phyloP scores from a whole-genome alignment of 2,113 vertebrate species.

The Dermatemys mawii region DNA sequence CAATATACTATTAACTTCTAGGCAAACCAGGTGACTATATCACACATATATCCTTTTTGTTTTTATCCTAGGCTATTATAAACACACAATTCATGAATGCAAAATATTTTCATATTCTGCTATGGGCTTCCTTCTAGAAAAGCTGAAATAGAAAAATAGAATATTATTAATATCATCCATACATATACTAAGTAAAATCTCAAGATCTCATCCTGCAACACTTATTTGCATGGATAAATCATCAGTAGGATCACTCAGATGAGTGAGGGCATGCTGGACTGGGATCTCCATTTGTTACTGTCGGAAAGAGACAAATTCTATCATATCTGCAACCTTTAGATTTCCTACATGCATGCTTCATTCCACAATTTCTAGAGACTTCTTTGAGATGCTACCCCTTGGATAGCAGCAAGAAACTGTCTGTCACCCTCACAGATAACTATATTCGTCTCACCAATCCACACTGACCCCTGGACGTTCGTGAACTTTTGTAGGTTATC shows the following conservation, averaged over 20 bases:
- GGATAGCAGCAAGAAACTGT: neutral
- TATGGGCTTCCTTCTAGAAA: neutral
- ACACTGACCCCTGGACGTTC: neutral
- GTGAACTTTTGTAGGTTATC: neutral
- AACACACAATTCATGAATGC: neutral
- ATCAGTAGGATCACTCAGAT: neutral
- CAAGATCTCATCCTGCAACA: neutral
- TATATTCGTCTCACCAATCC: neutral
- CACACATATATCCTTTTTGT: neutral
- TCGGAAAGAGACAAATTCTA: neutral
- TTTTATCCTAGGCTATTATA: neutral
- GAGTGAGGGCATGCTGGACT: neutral
- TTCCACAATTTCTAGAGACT: neutral
- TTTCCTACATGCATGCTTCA: neutral
- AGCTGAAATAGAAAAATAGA: neutral
- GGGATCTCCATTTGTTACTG: neutral
- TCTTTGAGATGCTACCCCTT: neutral
- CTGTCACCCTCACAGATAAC: neutral
- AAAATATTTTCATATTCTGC: neutral
- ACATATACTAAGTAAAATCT: neutral
- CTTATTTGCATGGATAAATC: neutral
- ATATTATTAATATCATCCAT: neutral
- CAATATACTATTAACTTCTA: neutral
- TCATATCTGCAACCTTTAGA: neutral
- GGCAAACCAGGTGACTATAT: neutral